phyloP scores from a whole-genome alignment of 2,113 vertebrate species.

The Atherinomorus stipes region DNA sequence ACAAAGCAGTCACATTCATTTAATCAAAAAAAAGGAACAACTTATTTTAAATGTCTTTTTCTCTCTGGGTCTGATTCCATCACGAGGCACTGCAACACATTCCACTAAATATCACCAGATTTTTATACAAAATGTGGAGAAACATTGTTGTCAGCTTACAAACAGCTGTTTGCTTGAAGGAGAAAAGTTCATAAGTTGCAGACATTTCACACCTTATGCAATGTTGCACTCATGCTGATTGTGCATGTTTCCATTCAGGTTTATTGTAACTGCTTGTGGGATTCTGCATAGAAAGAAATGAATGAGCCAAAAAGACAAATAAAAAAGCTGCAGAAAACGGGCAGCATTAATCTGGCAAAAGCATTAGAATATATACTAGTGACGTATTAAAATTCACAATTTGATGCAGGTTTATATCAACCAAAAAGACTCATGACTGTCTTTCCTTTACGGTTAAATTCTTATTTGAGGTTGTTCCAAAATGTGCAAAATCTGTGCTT shows the following conservation, averaged over 20 bases:
- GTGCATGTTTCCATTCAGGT: slow-evolving; percentile 42
- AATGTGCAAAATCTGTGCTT: slow-evolving; percentile 30
- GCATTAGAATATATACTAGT: slow-evolving; percentile 34
- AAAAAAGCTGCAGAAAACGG: slow-evolving; percentile 45
- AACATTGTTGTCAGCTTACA: slow-evolving; percentile 43
- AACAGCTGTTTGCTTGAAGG: slow-evolving; percentile 25
- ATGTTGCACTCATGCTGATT: slow-evolving; percentile 47
- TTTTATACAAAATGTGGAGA: slow-evolving; percentile 66
- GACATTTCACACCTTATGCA: slow-evolving; percentile 38
- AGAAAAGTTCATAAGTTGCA: slow-evolving; percentile 42
- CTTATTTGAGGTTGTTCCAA: background rate
- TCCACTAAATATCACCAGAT: slow-evolving; percentile 59
- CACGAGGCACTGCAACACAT: slow-evolving; percentile 74
- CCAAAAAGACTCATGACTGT: background rate
- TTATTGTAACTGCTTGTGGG: slow-evolving; percentile 9
- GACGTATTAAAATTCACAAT: slow-evolving; percentile 1
- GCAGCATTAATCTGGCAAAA: slow-evolving; percentile 41
- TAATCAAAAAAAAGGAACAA: slow-evolving; percentile 54
- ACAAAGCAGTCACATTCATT: slow-evolving; percentile 67
- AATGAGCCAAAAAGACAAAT: slow-evolving; percentile 24
- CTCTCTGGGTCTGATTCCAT: slow-evolving; percentile 54
- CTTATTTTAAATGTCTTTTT: slow-evolving; percentile 44
- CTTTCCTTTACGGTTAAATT: background rate
- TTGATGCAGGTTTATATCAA: slow-evolving; percentile 1
- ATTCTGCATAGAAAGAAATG: slow-evolving; percentile 50